These are phyloP conservation scores for Lysiphlebus fabarum DNA, from an alignment of 1,140 invertebrate species.

Conservation along the genomic window DNA sequence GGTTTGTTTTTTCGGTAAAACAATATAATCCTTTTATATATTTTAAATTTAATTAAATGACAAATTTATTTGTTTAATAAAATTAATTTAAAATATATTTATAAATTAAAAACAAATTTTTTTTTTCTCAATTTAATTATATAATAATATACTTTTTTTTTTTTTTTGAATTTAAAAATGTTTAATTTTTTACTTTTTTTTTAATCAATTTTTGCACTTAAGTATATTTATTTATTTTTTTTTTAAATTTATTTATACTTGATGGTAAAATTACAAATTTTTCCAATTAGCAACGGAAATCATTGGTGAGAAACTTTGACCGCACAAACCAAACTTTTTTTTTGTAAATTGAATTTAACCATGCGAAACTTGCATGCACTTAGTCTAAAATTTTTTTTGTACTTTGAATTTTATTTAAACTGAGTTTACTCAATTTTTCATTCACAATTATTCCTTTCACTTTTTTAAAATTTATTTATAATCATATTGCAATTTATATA, in stretches of 20 bases:
- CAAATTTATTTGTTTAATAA: too few species aligned
- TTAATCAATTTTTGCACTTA: not conserved
- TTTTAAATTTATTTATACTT: not conserved
- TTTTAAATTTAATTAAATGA: too few species aligned
- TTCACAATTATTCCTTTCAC: too few species aligned
- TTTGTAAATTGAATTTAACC: constrained; percentile 18
- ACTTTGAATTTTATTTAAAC: not conserved
- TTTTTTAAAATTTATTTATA: too few species aligned
- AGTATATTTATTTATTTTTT: not conserved
- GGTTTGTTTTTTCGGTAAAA: too few species aligned
- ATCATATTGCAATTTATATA: too few species aligned
- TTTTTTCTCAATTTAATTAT: too few species aligned
- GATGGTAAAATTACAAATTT: not conserved
- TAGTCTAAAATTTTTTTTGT: not conserved
- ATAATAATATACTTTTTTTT: not conserved
- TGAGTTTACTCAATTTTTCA: too few species aligned
- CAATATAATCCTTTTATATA: too few species aligned
- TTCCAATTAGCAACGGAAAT: constrained; percentile 21
- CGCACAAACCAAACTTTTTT: constrained; percentile 14
- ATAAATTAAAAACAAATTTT: too few species aligned
- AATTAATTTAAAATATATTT: too few species aligned
- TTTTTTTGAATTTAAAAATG: not conserved
- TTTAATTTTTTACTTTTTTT: not conserved
- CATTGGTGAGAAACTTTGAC: constrained; percentile 20
- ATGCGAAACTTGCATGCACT: constrained; percentile 8